These are phyloP conservation scores for Noturus placidus DNA, from an alignment of 2,113 vertebrate species.

Conservation along the genomic window DNA sequence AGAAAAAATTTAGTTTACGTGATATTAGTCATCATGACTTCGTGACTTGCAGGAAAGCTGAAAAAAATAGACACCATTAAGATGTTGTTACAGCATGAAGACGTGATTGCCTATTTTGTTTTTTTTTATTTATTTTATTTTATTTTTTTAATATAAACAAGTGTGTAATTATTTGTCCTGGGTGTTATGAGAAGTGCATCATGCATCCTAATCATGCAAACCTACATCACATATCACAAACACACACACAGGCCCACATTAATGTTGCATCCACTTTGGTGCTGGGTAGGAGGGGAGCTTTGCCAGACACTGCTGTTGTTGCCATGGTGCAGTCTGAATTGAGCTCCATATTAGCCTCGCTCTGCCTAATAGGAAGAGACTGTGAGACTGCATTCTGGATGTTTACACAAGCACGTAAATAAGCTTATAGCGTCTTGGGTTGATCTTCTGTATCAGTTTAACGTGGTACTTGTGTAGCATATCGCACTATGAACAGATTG, in stretches of 20 bases:
- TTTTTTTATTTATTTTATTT: background rate
- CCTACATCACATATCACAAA: slow-evolving; percentile 17
- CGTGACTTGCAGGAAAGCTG: slow-evolving; percentile 31
- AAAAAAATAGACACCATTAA: slow-evolving; percentile 8
- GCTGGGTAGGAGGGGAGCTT: slow-evolving; percentile 36
- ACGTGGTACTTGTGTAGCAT: slow-evolving; percentile 54
- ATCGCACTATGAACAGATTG: slow-evolving; percentile 47
- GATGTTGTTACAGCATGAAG: slow-evolving; percentile 14
- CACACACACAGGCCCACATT: slow-evolving; percentile 31
- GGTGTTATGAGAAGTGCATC: slow-evolving; percentile 7
- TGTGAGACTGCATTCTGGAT: slow-evolving; percentile 66
- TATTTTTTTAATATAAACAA: background rate
- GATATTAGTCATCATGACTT: slow-evolving; percentile 49
- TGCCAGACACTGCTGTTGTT: slow-evolving; percentile 62
- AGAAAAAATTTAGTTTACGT: slow-evolving; percentile 38
- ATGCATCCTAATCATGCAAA: slow-evolving; percentile 13
- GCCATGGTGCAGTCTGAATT: slow-evolving; percentile 74
- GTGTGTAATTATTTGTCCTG: slow-evolving; percentile 15
- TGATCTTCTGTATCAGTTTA: background rate
- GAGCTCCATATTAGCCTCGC: slow-evolving; percentile 67
- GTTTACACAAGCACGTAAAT: slow-evolving; percentile 56
- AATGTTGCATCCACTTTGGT: slow-evolving; percentile 28
- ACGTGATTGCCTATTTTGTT: background rate
- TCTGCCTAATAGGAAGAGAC: slow-evolving; percentile 68
- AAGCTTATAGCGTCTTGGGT: slow-evolving; percentile 32